phyloP scores from a whole-genome alignment of 23 tunicate species.

The Halocynthia roretzi region DNA sequence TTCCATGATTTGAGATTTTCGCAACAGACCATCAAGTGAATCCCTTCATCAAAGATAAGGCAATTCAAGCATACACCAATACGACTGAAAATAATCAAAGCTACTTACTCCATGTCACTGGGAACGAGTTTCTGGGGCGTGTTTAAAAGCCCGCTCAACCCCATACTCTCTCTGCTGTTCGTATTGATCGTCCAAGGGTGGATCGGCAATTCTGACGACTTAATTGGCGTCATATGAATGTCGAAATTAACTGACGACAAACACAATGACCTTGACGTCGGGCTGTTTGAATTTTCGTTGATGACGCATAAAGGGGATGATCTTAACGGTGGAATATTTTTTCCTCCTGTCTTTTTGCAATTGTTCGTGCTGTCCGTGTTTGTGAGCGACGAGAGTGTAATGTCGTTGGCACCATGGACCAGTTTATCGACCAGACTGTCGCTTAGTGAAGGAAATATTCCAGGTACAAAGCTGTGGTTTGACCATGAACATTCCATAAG shows the following conservation, averaged over 20 bases:
- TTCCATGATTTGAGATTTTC: neutral
- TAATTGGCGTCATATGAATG: conserved; percentile 22
- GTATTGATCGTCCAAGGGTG: conserved; percentile 49
- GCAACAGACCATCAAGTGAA: conserved; percentile 47
- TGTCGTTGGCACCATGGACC: neutral
- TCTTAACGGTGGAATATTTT: too few species aligned
- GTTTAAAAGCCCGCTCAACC: conserved; percentile 24
- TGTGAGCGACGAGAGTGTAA: neutral
- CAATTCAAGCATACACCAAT: too few species aligned
- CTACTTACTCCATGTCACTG: conserved; percentile 59
- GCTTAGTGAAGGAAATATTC: neutral
- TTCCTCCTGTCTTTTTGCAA: neutral
- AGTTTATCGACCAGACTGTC: conserved; percentile 1
- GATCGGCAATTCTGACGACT: conserved; percentile 22
- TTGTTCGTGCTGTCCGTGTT: neutral
- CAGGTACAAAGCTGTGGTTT: neutral
- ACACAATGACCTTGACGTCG: neutral
- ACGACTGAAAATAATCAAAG: neutral
- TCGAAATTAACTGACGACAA: conserved; percentile 36
- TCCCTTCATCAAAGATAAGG: conserved; percentile 30
- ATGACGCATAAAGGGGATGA: neutral
- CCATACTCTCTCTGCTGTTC: conserved; percentile 11
- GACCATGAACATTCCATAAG: conserved; percentile 1
- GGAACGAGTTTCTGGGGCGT: conserved; percentile 61
- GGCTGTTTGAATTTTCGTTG: conserved; percentile 5